Conservation (phyloP, 2,888 invertebrate genomes). For the Volucella bombylans region DNA sequence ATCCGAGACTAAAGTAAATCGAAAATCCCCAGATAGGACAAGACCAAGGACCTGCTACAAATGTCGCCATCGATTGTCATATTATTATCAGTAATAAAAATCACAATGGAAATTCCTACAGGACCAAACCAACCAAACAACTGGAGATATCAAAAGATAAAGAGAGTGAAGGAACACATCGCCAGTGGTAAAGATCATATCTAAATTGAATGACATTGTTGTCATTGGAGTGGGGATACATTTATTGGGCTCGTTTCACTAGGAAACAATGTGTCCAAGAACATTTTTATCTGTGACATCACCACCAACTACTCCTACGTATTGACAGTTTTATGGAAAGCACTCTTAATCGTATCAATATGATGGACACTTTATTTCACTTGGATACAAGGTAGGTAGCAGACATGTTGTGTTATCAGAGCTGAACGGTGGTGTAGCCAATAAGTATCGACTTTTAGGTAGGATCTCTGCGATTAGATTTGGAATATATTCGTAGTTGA, state of each 20-base stretch:
- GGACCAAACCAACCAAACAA: background rate
- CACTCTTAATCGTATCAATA: conserved; percentile 8
- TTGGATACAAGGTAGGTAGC: background rate
- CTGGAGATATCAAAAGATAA: background rate
- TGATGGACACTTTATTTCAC: conserved; percentile 17
- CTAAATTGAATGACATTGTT: conserved; percentile 54
- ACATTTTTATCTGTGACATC: conserved; percentile 19
- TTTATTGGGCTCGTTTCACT: conserved; percentile 40
- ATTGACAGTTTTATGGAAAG: conserved; percentile 12
- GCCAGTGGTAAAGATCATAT: conserved; percentile 36
- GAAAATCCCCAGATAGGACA: conserved; percentile 11
- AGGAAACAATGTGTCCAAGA: conserved; percentile 7
- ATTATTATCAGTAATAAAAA: conserved; percentile 57
- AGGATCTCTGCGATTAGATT: too few species aligned
- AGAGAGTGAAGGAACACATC: conserved; percentile 12
- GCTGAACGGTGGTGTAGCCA: too few species aligned
- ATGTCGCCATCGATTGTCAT: conserved; percentile 41
- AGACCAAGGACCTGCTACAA: background rate
- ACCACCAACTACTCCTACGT: background rate
- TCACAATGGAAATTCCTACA: conserved; percentile 26
- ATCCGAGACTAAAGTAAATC: conserved; percentile 29
- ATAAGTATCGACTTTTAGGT: too few species aligned
- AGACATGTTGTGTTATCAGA: too few species aligned
- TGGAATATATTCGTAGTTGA: too few species aligned
- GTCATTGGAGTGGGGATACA: conserved; percentile 11